Base-by-base conservation (phyloP, 2,797 vertebrate genomes). In the Pseudochirops cupreus region DNA sequence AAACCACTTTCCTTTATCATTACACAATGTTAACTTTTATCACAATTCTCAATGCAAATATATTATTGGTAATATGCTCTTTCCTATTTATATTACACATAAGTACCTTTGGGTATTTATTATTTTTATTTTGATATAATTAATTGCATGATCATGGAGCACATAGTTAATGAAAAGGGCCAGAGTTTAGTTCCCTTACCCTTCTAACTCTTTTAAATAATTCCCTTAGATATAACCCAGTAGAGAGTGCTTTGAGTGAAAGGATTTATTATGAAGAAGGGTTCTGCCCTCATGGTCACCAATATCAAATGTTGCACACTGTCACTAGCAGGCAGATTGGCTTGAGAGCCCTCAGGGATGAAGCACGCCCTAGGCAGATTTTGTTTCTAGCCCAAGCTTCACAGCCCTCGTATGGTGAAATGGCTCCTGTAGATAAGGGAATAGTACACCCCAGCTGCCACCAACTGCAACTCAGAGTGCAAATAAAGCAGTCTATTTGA, bases 41-140 rank as follows among this genome's bases (percentile, higher is more conserved):
- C 31, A n/a, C 2, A 18, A 39, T 39, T 67, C 33, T 21, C 33
- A 74, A 28, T 1, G 1, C 0, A 67, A 67, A 14, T 18, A 74
- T 39, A 6, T 39, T 21, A 31, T 18, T 74, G 1, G 0, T 39
- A n/a, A 39, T 7, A 39, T 7, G 0, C 6, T 21, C 0, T 74
- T n/a, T n/a, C 16, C 33, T 74, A 18, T 5, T n/a, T 62, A 33
- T 33, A 62, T 74, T 14, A 74, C 33, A 74, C 0, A 74, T 74
- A 74, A 29, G 62, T 39, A 14, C 11, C 14, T 39, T 74, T 39
- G 31, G 12, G 13, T n/a, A 5, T 21, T n/a, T 67, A 74, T 18
- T 74, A 74, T 74, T 74, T 39, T 39, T n/a, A n/a, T n/a, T 18
- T 39, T 74, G 33, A 74, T n/a, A 18, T 18, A 74, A 18, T 39